phyloP scores from a whole-genome alignment of 2,888 invertebrate species.

The Diadegma fenestrale region DNA sequence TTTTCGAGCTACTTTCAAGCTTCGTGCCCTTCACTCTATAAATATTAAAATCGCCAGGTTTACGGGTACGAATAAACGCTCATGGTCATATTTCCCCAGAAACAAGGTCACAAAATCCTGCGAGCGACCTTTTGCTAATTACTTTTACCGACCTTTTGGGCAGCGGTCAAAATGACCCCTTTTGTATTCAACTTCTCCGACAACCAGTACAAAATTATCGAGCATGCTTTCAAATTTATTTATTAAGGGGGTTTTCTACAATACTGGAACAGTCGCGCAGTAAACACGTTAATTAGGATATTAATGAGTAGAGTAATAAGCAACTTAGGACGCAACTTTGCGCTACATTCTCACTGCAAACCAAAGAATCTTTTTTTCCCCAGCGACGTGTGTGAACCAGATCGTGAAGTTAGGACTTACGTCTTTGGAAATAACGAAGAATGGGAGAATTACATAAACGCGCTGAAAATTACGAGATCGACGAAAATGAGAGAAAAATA shows the following conservation, averaged over 20 bases:
- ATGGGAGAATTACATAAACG: constrained; percentile 14
- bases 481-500: constrained; percentile 29
- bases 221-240: background rate
- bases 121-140: constrained; percentile 60
- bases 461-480: constrained; percentile 24
- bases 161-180: constrained; percentile 20
- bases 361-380: background rate
- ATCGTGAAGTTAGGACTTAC: constrained; percentile 19
- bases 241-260: too few relatives aligned
- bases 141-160: constrained; percentile 24
- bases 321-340: background rate
- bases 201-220: background rate
- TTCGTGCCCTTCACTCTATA: constrained; percentile 5
- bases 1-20: constrained; percentile 45
- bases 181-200: constrained; percentile 16
- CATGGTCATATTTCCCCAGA: constrained; percentile 42
- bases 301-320: background rate
- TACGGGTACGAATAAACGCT: constrained; percentile 39
- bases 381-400: constrained; percentile 34
- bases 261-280: background rate
- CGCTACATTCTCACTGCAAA: constrained; percentile 8
- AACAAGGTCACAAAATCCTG: constrained; percentile 58
- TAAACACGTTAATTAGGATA: background rate
- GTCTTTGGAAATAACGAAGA: constrained; percentile 20
- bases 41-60: constrained; percentile 27